Evolutionary conservation across 2,888 invertebrate genomes (phyloP), one percentile per base, ranked within the genome.

Genomic region (Chymomyza amoena): DNA sequence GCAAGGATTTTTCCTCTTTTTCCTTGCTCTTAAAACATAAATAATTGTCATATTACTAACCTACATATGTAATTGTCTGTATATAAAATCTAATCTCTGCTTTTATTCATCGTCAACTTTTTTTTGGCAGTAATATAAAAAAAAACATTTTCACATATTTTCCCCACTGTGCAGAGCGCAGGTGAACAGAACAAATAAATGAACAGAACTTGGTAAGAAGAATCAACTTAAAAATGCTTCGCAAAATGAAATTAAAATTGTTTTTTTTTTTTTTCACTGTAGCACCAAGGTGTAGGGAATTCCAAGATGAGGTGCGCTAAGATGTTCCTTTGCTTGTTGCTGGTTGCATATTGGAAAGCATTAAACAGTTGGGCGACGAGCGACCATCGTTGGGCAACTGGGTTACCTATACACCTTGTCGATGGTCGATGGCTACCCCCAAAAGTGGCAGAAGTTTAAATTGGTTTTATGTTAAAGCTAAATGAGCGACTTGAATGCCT

Each of bases 381-480:
- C 75, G 78, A 68, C 78, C 74, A 80, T 77, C 71, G 80, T 71
- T 71, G 68, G 69, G 70, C 76, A 45, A 13, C 39, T 45, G 39
- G 39, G 39, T 45, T 13, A 45, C 39, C 39, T 13, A 32, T 32
- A 32, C 9, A 45, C 39, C 39, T 45, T 45, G 10, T 45, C 39
- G 39, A 45, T 45, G 39, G 6, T 56, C 25, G 20, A 25, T 28
- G 10, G 13, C 57, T 10, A 10, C 15, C 25, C 57, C 66, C 54
- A 54, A 45, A 45, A 64, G 61, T 18, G 16, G 68, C 66, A 64
- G 66, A 83, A 88, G 87, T 88, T 83, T 88, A 88, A 83, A 83
- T 83, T 83, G 88, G 88, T 83, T 83, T 83, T 83, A 88, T 86
- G 83, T 88, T 88, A 81, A 83, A 84, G 88, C 83, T 87, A 83